Conservation (phyloP, 2,797 vertebrate genomes). For the Falco cherrug region DNA sequence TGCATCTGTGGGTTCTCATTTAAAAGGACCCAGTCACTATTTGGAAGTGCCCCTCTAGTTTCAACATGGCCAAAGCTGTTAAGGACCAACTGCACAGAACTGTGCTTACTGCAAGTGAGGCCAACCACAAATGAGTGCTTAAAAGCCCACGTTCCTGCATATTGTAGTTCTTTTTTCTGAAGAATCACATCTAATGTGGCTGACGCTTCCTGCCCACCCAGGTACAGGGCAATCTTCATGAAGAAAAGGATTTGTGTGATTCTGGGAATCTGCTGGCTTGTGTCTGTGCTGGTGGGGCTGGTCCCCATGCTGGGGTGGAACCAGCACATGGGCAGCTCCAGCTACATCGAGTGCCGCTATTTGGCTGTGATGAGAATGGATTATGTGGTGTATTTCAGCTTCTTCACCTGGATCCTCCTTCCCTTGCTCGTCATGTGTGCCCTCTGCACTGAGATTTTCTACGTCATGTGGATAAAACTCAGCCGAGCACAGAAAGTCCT, state of each 20-base stretch:
- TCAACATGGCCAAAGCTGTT: background rate
- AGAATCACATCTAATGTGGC: background rate
- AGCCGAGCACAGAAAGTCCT: slow-evolving; percentile 71
- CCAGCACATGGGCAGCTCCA: background rate
- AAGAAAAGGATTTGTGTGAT: slow-evolving; percentile 73
- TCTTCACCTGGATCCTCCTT: slow-evolving; percentile 84
- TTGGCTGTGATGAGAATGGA: slow-evolving; percentile 82
- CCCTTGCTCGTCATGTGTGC: slow-evolving; percentile 83
- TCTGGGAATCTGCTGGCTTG: slow-evolving; percentile 79
- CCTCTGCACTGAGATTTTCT: slow-evolving; percentile 86
- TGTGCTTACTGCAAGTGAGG: background rate
- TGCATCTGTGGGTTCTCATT: background rate
- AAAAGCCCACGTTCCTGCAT: background rate
- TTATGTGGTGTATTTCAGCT: slow-evolving; percentile 91
- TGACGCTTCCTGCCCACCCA: slow-evolving; percentile 44
- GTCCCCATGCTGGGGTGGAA: slow-evolving; percentile 84
- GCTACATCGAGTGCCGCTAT: slow-evolving; percentile 77
- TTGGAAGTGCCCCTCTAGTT: background rate
- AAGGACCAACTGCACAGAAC: background rate
- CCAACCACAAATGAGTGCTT: background rate
- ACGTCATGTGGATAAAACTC: slow-evolving; percentile 81
- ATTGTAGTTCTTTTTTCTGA: background rate
- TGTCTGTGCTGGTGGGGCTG: slow-evolving; percentile 79
- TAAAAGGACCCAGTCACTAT: background rate
- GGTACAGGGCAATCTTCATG: slow-evolving; percentile 76